These are phyloP conservation scores for Oxycera nigricornis DNA, from an alignment of 2,888 invertebrate genomes.

Conservation along the genomic window DNA sequence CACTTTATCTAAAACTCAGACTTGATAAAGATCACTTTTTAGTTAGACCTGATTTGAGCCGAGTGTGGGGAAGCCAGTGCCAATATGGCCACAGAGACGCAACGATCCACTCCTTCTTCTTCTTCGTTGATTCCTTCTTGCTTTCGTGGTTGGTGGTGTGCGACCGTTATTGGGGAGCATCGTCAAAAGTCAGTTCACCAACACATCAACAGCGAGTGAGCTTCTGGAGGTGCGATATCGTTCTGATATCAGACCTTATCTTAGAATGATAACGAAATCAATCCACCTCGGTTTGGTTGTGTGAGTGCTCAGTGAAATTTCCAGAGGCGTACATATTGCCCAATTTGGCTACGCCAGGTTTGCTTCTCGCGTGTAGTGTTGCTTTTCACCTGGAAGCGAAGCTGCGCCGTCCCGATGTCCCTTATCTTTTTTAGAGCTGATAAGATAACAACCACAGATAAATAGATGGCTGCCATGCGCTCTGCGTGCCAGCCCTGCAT, in stretches of 20 bases:
- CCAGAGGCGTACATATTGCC: slow-evolving; percentile 3
- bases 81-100: slow-evolving; percentile 22
- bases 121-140: too few relatives aligned
- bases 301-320: not conserved
- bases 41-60: slow-evolving; percentile 44
- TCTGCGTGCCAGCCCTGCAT: too few relatives aligned
- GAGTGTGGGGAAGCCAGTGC: slow-evolving; percentile 4
- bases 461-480: not conserved
- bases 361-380: not conserved
- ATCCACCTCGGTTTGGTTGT: slow-evolving; percentile 24
- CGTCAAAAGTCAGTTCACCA: too few relatives aligned
- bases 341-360: not conserved
- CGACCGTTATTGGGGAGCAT: too few relatives aligned
- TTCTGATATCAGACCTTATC: slow-evolving; percentile 50
- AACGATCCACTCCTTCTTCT: slow-evolving; percentile 25
- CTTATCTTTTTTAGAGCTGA: slow-evolving; percentile 3
- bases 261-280: slow-evolving; percentile 50
- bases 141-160: too few relatives aligned
- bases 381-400: not conserved
- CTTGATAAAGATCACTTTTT: slow-evolving; percentile 48
- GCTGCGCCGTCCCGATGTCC: slow-evolving; percentile 9
- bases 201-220: slow-evolving; percentile 23
- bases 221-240: slow-evolving; percentile 49
- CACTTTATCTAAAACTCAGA: slow-evolving; percentile 43
- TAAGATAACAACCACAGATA: slow-evolving; percentile 15